Conservation (phyloP, 2,888 invertebrate genomes). For the Ectemnius lituratus region DNA sequence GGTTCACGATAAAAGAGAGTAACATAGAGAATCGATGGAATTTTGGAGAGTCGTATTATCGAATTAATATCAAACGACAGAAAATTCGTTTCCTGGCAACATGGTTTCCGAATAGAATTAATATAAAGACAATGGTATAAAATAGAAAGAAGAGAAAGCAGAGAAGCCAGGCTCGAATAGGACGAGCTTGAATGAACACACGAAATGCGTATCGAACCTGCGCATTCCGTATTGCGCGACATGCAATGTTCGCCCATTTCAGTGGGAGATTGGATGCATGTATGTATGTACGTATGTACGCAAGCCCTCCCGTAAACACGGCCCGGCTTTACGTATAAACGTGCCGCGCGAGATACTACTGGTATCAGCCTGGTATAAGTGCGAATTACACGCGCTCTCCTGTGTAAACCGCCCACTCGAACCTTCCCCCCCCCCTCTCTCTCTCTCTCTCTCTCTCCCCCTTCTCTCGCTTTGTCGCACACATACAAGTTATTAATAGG, state of each 20-base stretch:
- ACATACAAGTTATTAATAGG: conserved; percentile 4
- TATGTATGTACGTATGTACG: conserved; percentile 47
- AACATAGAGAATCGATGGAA: conserved; percentile 1
- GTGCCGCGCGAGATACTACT: conserved; percentile 12
- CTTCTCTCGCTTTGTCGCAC: neutral
- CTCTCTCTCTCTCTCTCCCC: neutral
- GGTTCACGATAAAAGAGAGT: neutral
- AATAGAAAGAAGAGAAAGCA: neutral
- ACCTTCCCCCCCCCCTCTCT: neutral
- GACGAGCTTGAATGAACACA: conserved; percentile 49
- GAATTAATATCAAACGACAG: conserved; percentile 3
- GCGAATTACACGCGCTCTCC: conserved; percentile 20
- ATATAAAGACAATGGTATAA: conserved; percentile 27
- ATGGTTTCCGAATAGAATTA: conserved; percentile 26
- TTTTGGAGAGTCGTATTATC: neutral
- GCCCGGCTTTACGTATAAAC: conserved; percentile 25
- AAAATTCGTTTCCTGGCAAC: neutral
- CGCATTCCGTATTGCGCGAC: conserved; percentile 53
- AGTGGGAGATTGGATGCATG: conserved; percentile 38
- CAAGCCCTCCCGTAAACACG: conserved; percentile 31
- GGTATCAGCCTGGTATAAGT: conserved; percentile 23
- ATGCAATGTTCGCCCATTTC: conserved; percentile 53
- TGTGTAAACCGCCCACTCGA: conserved; percentile 7
- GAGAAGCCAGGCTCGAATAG: conserved; percentile 9
- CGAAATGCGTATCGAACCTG: conserved; percentile 51